Evolutionary conservation across 2,888 invertebrate genomes (phyloP).

Genomic region (Aphidoletes aphidimyza): DNA sequence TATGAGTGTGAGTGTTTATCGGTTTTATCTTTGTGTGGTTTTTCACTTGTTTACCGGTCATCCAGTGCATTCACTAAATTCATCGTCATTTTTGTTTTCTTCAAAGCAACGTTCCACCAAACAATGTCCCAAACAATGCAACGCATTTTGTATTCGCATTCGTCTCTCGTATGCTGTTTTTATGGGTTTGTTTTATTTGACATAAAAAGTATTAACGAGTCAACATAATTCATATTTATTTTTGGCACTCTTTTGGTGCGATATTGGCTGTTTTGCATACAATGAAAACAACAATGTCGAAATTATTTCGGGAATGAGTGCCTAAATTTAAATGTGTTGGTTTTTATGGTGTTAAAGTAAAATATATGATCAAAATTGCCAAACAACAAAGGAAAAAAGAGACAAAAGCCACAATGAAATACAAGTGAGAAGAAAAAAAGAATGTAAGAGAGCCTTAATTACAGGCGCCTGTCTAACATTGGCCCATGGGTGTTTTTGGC

Average conservation of each 20-base stretch:
- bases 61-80: background rate
- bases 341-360: too few species aligned
- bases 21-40: conserved; percentile 18
- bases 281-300: background rate
- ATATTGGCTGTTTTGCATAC: background rate
- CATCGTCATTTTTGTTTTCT: background rate
- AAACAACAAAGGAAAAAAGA: background rate
- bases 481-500: background rate
- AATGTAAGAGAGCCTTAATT: conserved; percentile 1
- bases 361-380: background rate
- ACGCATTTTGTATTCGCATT: background rate
- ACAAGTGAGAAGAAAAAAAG: background rate
- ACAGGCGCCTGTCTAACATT: conserved; percentile 29
- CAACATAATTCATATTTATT: conserved; percentile 49
- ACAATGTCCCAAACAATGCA: conserved; percentile 25
- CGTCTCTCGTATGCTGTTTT: background rate
- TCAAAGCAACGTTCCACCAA: background rate
- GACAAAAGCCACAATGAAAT: background rate
- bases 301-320: background rate
- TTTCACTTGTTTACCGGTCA: conserved; percentile 17
- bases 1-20: too few species aligned
- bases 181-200: conserved; percentile 37
- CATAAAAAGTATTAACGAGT: conserved; percentile 47
- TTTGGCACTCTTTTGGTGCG: background rate
- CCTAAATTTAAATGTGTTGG: too few species aligned